These are phyloP conservation scores for Antheraea assamensis DNA, from an alignment of 2,888 invertebrate species.

Conservation along the genomic window DNA sequence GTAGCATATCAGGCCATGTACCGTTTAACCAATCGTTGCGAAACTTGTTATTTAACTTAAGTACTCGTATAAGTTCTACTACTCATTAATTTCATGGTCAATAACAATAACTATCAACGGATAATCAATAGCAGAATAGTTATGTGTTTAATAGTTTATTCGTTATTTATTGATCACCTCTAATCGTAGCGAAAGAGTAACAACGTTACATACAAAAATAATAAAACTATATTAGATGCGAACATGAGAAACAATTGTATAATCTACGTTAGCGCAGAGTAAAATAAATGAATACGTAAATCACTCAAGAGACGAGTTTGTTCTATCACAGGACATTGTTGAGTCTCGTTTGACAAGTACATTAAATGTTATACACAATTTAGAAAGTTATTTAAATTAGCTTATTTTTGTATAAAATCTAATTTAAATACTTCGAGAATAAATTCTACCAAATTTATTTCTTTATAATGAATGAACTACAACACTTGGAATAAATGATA, in stretches of 20 bases:
- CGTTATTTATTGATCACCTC: too few relatives aligned
- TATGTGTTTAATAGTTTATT: too few relatives aligned
- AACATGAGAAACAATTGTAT: background rate
- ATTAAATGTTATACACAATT: background rate
- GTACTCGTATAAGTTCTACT: too few relatives aligned
- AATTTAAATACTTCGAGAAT: background rate
- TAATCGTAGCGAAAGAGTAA: background rate
- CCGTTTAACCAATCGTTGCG: too few relatives aligned
- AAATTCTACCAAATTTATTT: background rate
- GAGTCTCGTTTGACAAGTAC: slow-evolving; percentile 16
- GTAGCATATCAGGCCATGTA: too few relatives aligned
- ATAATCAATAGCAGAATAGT: too few relatives aligned
- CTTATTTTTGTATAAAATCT: background rate
- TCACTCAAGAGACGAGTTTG: slow-evolving; percentile 22
- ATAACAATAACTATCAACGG: too few relatives aligned
- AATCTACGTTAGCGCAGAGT: slow-evolving; percentile 23
- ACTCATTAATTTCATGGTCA: too few relatives aligned
- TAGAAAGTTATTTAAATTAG: background rate
- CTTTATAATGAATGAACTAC: background rate
- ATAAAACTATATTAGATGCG: background rate
- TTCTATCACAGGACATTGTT: slow-evolving; percentile 28
- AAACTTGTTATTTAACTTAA: too few relatives aligned
- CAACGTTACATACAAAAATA: background rate
- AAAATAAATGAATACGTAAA: background rate
- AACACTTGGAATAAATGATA: background rate